Percentiles rank a stretch among this genome's conserved stretches.
These are phyloP conservation scores for Amphibalanus amphitrite DNA, from an alignment of 1,140 invertebrate genomes.

Conservation along the genomic window DNA sequence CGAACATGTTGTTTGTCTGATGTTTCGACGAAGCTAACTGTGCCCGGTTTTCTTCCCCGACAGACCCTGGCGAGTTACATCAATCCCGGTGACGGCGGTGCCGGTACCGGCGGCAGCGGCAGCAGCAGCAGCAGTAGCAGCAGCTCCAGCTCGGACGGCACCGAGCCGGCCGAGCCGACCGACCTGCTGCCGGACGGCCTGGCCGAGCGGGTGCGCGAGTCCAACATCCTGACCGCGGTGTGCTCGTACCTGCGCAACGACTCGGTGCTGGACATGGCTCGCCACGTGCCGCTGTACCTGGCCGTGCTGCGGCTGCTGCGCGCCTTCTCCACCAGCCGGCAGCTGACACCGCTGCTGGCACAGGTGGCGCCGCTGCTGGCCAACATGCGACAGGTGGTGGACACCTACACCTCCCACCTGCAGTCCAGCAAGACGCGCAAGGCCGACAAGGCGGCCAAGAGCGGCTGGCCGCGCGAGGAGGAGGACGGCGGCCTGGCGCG, in stretches of 20 bases:
- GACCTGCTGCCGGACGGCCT: slow-evolving; percentile 43
- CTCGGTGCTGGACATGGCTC: slow-evolving; percentile 85
- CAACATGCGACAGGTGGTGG: slow-evolving; percentile 77
- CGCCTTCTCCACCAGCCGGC: slow-evolving; percentile 49
- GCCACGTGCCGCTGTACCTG: slow-evolving; percentile 78
- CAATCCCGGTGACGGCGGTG: too few species aligned
- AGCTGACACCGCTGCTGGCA: slow-evolving; percentile 45
- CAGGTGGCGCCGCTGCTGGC: slow-evolving; percentile 49
- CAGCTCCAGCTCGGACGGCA: not conserved
- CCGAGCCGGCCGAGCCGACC: not conserved
- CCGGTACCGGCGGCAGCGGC: not conserved
- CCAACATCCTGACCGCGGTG: slow-evolving; percentile 68
- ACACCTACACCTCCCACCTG: slow-evolving; percentile 68
- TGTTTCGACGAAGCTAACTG: too few species aligned
- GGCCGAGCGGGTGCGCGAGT: slow-evolving; percentile 53
- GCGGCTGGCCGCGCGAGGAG: too few species aligned
- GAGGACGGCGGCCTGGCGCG: too few species aligned
- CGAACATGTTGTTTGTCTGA: too few species aligned
- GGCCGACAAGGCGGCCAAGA: too few species aligned
- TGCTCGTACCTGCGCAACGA: slow-evolving; percentile 85
- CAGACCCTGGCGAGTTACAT: too few species aligned
- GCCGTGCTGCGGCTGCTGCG: slow-evolving; percentile 62
- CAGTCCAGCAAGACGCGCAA: slow-evolving; percentile 27
- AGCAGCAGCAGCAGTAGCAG: too few species aligned
- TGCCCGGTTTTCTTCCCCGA: too few species aligned